Base-by-base conservation (phyloP, 2,113 vertebrate genomes). In the Aleadryas rufinucha region DNA sequence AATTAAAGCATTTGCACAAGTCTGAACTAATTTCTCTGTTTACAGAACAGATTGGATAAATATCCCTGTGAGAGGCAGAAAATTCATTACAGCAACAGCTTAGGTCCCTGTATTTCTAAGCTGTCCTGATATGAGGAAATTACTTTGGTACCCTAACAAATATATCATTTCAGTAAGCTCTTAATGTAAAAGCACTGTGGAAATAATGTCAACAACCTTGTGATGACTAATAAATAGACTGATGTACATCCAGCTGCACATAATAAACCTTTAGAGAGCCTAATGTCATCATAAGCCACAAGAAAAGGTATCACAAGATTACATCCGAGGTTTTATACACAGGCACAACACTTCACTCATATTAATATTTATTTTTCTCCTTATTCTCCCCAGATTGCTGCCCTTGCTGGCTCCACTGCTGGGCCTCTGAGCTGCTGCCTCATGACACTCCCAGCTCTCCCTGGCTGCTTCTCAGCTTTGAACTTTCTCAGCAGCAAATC, bases 31-130 rank as follows among this genome's bases (percentile, higher is more conserved):
- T 95, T 95, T 96, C 90, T 93, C 89, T 95, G 96, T 96, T 97
- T 97, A 96, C 91, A 89, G 90, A 96, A 87, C 76, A 95, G 95
- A 95, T 78, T 97, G 94, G 91, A 96, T 96, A 96, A 96, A 93
- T 96, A 97, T 95, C 91, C 90, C 89, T 81, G 64, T n/a, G 93
- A 97, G 93, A 93, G 77, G 78, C 84, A 92, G 95, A 92, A 96
- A 94, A 97, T 96, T 97, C 93, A 97, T 96, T 97, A 94, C 68
- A 75, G 59, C 81, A 90, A 86, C 81, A 70, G 81, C 91, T 86
- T 96, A 94, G 89, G 92, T 75, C 84, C 84, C 86, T 84, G 86
- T 93, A 93, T 96, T 95, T 94, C 95, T 96, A 93, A 96, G 91
- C 90, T 92, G 87, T 89, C 93, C 91, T 83, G 75, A 97, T 95